Base-by-base conservation (phyloP, 37 sponge, comb jelly and placozoan species). In the Mnemiopsis leidyi region DNA sequence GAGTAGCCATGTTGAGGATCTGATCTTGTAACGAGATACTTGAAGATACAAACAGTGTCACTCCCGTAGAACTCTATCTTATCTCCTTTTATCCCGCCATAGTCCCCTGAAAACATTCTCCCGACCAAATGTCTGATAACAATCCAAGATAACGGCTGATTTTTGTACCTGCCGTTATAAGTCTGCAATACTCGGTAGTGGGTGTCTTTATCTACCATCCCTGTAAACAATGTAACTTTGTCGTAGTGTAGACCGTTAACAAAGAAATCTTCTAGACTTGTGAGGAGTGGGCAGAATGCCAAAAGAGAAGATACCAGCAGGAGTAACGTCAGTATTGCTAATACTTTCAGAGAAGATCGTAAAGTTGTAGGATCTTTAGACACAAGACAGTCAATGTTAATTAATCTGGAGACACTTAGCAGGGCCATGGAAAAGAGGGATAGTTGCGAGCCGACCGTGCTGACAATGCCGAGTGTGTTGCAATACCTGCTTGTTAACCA, bases 171-270 rank as follows among this genome's bases (percentile, higher is more conserved):
- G 1, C 35, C 32, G 36, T 34, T 34, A 36, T 77, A 77, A 9
- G 35, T 34, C 3, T 32, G 26, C 9, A 77, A 16, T 33, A 77
- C 18, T 0, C 20, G 20, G 35, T 34, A 9, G 18, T 77, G 79
- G 3, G 36, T 2, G 7, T 9, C 36, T 32, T 34, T 77, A 9
- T 31, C 34, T 34, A 77, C 79, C 18, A 32, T 13, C 34, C 79
- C 79, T 16, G 79, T 32, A 32, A 77, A 77, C 3, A 77, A 32
- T 1, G 79, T 31, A 1, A 34, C 36, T 34, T 20, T 36, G 0
- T 77, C 36, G 79, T 77, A 77, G 36, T 77, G 32, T 26, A 77
- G 79, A 1, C 35, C 32, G 79, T 77, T 77, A 0, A 77, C 79
- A 32, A 77, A 77, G 79, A 31, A 77, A 32, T 77, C 79, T 36